These are phyloP conservation scores for Laothoe populi DNA, from an alignment of 2,888 invertebrate genomes.

Conservation along the genomic window DNA sequence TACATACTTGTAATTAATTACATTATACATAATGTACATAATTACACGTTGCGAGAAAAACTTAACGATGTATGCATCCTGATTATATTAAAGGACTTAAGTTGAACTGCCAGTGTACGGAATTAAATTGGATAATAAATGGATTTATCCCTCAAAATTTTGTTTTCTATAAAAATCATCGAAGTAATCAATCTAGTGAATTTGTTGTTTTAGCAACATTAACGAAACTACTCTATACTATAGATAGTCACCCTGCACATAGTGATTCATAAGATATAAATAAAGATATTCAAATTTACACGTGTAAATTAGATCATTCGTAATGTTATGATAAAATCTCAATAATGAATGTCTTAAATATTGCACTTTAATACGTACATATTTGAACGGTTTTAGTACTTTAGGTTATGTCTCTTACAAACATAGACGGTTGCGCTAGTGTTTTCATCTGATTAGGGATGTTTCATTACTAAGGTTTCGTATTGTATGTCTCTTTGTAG, in stretches of 20 bases:
- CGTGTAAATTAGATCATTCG: background rate
- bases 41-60: conserved; percentile 18
- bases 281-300: too few relatives aligned
- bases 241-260: too few relatives aligned
- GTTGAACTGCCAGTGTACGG: conserved; percentile 1
- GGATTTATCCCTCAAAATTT: background rate
- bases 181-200: background rate
- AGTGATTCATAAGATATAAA: too few relatives aligned
- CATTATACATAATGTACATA: too few relatives aligned
- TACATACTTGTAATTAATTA: conserved; percentile 16
- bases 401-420: background rate
- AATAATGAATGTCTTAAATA: background rate
- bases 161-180: background rate
- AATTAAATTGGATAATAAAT: conserved; percentile 13
- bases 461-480: too few relatives aligned
- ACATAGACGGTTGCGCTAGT: too few relatives aligned
- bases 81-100: conserved; percentile 16
- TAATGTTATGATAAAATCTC: conserved; percentile 2
- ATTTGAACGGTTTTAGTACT: background rate
- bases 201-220: background rate
- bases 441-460: too few relatives aligned
- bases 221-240: too few relatives aligned
- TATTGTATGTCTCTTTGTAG: too few relatives aligned
- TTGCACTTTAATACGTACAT: conserved; percentile 1
- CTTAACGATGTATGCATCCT: conserved; percentile 20